Conservation (phyloP, 2,113 vertebrate genomes). For the Neotragus moschatus region DNA sequence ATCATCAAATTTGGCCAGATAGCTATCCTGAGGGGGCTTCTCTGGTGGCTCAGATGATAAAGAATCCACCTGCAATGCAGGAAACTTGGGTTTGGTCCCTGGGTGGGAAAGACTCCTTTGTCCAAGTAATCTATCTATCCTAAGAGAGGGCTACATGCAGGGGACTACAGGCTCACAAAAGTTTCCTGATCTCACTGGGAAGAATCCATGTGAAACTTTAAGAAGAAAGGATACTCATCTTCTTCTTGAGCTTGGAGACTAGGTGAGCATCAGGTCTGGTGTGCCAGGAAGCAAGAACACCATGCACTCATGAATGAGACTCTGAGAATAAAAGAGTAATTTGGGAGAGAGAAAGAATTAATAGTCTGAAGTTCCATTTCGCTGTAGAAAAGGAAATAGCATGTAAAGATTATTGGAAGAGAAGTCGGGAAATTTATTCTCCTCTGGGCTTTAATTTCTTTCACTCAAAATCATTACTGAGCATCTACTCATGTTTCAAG, state of each 20-base stretch:
- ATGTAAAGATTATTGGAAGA: neutral
- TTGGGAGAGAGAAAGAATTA: neutral
- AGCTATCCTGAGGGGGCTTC: neutral
- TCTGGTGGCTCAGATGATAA: neutral
- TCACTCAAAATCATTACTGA: neutral
- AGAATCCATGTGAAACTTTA: neutral
- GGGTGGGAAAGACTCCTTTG: neutral
- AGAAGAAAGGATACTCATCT: neutral
- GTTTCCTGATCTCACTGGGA: neutral
- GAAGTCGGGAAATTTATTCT: neutral
- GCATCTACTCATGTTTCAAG: neutral
- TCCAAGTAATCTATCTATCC: neutral
- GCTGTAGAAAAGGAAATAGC: neutral
- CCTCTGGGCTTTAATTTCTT: neutral
- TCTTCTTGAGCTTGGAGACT: neutral
- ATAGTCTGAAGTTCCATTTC: neutral
- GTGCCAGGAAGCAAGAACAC: neutral
- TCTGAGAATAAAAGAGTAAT: neutral
- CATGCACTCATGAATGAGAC: neutral
- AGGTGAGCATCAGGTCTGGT: neutral
- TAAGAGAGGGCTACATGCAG: neutral
- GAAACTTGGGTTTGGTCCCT: neutral
- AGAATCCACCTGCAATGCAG: neutral
- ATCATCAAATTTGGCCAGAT: neutral
- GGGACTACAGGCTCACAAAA: neutral